phyloP scores from a whole-genome alignment of 2,797 vertebrate genomes.

The Nyctalus aviator region DNA sequence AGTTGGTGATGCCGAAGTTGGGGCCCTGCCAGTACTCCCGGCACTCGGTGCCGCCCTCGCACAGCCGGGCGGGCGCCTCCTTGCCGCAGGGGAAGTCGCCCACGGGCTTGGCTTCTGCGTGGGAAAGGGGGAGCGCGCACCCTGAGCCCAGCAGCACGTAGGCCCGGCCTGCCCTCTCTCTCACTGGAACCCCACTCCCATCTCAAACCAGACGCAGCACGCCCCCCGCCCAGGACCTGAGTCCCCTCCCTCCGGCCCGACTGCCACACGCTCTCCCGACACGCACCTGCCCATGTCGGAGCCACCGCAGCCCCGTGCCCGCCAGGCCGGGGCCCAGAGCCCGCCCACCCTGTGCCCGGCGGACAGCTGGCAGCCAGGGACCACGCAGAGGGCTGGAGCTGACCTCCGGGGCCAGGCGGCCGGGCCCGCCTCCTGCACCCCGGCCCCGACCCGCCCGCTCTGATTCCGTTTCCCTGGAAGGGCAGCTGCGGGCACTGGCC shows the following conservation, averaged over 20 bases:
- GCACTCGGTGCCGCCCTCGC: conserved; percentile 91
- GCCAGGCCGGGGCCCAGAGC: not conserved
- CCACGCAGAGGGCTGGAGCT: not conserved
- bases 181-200: not conserved
- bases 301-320: not conserved
- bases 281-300: rapidly evolving
- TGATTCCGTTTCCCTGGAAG: no score
- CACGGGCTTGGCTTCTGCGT: conserved; percentile 84
- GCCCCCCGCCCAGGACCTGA: no score
- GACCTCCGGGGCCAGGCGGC: not conserved
- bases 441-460: no score
- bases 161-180: not conserved
- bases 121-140: not conserved
- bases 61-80: conserved; percentile 91
- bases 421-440: not conserved
- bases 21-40: conserved; percentile 95
- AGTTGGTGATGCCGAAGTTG: conserved; percentile 98
- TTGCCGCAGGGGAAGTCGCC: conserved; percentile 94
- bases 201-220: not conserved
- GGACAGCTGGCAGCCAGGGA: rapidly evolving
- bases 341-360: rapidly evolving
- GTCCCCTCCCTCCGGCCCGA: not conserved
- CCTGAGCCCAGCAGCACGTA: not conserved
- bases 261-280: no score
- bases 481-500: no score